Base-by-base conservation (phyloP, 1,140 invertebrate genomes). In the Gryllus bimaculatus region DNA sequence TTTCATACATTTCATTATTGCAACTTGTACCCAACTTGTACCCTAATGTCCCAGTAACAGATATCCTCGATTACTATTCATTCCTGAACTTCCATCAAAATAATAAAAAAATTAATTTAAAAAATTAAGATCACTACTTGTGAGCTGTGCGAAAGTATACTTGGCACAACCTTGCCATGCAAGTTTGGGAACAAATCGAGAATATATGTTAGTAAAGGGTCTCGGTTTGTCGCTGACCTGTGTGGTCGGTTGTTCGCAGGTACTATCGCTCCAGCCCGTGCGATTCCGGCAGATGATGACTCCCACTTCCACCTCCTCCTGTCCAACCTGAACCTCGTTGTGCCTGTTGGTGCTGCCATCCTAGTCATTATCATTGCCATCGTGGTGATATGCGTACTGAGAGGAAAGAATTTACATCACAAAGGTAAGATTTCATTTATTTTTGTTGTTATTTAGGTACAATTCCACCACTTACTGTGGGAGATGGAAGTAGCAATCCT, bases 331-430 rank as follows among this genome's bases (percentile, higher is more conserved):
- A 96, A 97, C 89, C 91, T 98, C 83, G 94, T 97, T 87, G 94
- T 98, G 82, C 96, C 96, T n/a, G 93, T 97, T 81, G 93, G 95
- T 83, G 95, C 94, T 80, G 95, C 95, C 81, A 89, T 96, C 80
- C 90, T 97, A 82, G 93, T 97, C 86, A 95, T 97, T 87, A 94
- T 97, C 84, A 92, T 96, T 86, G 93, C 94, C 82, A 93, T 97
- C 84, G 93, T 96, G 85, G 93, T 97, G 84, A 93, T 96, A 84
- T 96, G 94, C 90, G 93, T 95, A 83, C 90, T 96, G 80, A 91
- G 91, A 83, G 93, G 93, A 82, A 93, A 93, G 85, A 90, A 92
- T 86, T 90, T 92, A 83, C 91, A 91, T 83, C 90, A 92, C 82
- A 96, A 96, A 95, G 94, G 94, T 95, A 88, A 88, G 83, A 80